These are phyloP conservation scores for Cuniculus paca DNA, from an alignment of 2,797 vertebrate species.

Conservation along the genomic window DNA sequence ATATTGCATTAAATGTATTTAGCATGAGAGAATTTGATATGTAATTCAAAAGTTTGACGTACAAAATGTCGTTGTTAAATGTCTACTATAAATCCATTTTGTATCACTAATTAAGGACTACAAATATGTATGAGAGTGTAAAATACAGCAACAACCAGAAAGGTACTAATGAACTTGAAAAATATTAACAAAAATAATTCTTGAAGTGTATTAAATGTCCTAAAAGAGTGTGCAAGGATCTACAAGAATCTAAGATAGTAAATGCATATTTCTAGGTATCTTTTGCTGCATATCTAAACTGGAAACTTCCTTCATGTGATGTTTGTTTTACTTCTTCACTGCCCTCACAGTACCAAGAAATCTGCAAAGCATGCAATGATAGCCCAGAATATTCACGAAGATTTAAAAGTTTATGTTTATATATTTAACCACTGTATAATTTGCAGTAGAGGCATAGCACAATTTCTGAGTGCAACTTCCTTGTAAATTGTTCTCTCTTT, in stretches of 20 bases:
- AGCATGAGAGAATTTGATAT: background rate
- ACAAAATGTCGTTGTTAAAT: background rate
- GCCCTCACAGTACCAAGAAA: background rate
- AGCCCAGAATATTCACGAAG: background rate
- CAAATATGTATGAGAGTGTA: background rate
- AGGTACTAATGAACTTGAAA: background rate
- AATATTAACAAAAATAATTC: background rate
- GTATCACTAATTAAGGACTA: background rate
- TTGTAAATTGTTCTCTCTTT: background rate
- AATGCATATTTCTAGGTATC: background rate
- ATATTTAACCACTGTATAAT: background rate
- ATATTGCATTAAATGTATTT: background rate
- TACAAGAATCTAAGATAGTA: background rate
- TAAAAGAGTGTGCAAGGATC: background rate
- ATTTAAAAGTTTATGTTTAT: background rate
- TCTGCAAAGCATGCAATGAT: background rate
- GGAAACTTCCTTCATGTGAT: background rate
- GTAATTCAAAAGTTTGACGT: background rate
- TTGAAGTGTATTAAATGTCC: background rate
- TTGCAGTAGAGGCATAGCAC: background rate
- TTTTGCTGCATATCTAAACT: background rate
- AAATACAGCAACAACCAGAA: background rate
- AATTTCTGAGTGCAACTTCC: conserved; percentile 15
- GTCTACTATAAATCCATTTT: background rate
- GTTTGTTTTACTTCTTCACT: background rate